Conservation (phyloP, 1,140 invertebrate genomes). For the Cotesia glomerata region DNA sequence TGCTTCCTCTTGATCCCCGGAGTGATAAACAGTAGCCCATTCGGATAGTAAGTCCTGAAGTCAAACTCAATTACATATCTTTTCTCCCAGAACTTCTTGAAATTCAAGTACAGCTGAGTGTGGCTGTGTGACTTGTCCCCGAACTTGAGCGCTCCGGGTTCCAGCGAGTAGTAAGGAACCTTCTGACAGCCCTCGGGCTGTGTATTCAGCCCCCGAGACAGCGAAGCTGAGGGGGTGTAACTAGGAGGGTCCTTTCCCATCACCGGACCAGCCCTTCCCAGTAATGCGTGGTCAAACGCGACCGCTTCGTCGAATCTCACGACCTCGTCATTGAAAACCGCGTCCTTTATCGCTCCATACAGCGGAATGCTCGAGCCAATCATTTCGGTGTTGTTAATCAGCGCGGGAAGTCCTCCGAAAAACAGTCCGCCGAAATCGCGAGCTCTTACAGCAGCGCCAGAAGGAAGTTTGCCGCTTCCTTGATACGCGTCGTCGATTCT, state of each 20-base stretch:
- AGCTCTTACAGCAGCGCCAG: constrained; percentile 61
- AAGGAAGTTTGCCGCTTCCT: constrained; percentile 60
- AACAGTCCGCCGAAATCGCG: constrained; percentile 64
- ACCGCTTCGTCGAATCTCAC: constrained; percentile 71
- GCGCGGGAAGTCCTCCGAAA: constrained; percentile 71
- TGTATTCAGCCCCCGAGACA: constrained; percentile 56
- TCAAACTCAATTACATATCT: constrained; percentile 81
- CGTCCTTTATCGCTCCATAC: constrained; percentile 79
- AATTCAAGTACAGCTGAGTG: constrained; percentile 71
- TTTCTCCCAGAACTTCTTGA: constrained; percentile 70
- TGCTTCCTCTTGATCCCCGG: constrained; percentile 74
- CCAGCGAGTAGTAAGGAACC: constrained; percentile 75
- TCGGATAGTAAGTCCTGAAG: constrained; percentile 84
- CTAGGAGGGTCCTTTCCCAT: constrained; percentile 65
- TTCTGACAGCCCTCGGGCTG: constrained; percentile 66
- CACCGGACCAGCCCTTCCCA: constrained; percentile 70
- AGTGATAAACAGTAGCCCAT: constrained; percentile 81
- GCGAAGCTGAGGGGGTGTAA: constrained; percentile 50
- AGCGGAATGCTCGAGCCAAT: constrained; percentile 65
- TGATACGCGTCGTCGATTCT: constrained; percentile 71
- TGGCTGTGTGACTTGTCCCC: constrained; percentile 81
- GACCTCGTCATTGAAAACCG: constrained; percentile 77
- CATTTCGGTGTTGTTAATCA: constrained; percentile 64
- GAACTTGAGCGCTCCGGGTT: constrained; percentile 84
- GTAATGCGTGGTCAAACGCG: constrained; percentile 73